Conservation (phyloP, 2,888 invertebrate species). For the Toxonevra muliebris region DNA sequence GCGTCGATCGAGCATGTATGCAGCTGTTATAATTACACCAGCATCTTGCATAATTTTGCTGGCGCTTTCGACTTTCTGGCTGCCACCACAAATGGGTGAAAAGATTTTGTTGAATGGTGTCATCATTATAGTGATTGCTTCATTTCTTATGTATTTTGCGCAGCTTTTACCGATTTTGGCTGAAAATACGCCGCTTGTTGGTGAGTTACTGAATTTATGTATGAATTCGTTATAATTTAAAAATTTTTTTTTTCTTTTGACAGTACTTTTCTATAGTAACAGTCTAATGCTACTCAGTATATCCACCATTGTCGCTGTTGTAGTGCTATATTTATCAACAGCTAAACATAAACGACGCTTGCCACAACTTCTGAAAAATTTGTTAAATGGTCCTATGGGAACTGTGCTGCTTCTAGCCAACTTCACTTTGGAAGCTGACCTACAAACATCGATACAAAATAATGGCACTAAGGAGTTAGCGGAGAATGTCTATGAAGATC, state of each 20-base stretch:
- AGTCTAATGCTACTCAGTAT: conserved; percentile 66
- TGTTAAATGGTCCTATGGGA: conserved; percentile 57
- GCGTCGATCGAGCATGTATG: conserved; percentile 71
- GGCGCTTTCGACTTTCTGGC: conserved; percentile 71
- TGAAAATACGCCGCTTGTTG: conserved; percentile 65
- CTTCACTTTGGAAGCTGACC: conserved; percentile 51
- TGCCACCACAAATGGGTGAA: conserved; percentile 74
- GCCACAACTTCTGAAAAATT: conserved; percentile 62
- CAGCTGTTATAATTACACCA: conserved; percentile 71
- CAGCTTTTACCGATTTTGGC: conserved; percentile 67
- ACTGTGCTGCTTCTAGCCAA: conserved; percentile 54
- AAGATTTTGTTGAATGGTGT: conserved; percentile 72
- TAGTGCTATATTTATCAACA: conserved; percentile 68
- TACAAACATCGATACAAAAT: conserved; percentile 40
- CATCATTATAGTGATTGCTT: conserved; percentile 70
- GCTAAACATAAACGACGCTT: conserved; percentile 63
- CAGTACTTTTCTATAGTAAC: conserved; percentile 70
- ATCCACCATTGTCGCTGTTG: conserved; percentile 68
- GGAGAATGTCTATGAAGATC: conserved; percentile 50
- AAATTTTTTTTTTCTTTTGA: conserved; percentile 38
- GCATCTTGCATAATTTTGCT: conserved; percentile 71
- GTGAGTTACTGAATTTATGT: conserved; percentile 50
- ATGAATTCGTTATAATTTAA: neutral
- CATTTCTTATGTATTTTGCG: conserved; percentile 73
- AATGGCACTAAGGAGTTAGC: conserved; percentile 52